Evolutionary conservation across 2,888 invertebrate species (phyloP).

Genomic region (Metellina segmentata): DNA sequence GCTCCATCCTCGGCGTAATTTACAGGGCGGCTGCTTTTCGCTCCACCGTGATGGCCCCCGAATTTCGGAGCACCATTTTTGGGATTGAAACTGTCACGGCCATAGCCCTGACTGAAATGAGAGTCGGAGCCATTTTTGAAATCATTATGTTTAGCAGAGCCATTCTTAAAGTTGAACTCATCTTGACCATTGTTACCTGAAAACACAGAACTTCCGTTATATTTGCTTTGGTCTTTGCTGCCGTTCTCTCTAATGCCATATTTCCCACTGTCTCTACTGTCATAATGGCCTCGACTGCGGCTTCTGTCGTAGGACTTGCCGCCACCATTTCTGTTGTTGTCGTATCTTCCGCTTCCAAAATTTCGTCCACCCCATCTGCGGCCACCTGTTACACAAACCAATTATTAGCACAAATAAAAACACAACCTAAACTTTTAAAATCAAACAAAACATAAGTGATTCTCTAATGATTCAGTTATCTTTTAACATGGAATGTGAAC

Average conservation of each 20-base stretch:
- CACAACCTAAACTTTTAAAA: too few relatives aligned
- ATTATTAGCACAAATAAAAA: not conserved
- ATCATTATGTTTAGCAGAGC: not conserved
- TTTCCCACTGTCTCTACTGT: not conserved
- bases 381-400: constrained; percentile 10
- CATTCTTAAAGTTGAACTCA: constrained; percentile 2
- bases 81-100: too few relatives aligned
- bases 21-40: not conserved
- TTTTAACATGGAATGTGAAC: too few relatives aligned
- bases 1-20: not conserved
- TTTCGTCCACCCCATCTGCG: constrained; percentile 57
- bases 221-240: not conserved
- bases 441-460: too few relatives aligned
- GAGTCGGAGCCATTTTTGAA: not conserved
- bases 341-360: constrained; percentile 9
- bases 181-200: constrained; percentile 46
- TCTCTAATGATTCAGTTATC: too few relatives aligned
- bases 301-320: not conserved
- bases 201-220: not conserved
- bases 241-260: not conserved
- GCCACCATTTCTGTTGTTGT: not conserved
- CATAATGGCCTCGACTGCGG: not conserved
- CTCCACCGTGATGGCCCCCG: constrained; percentile 33
- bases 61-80: constrained; percentile 27
- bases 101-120: not conserved